phyloP scores from a whole-genome alignment of 2,113 vertebrate species.

The Macquaria australasica region DNA sequence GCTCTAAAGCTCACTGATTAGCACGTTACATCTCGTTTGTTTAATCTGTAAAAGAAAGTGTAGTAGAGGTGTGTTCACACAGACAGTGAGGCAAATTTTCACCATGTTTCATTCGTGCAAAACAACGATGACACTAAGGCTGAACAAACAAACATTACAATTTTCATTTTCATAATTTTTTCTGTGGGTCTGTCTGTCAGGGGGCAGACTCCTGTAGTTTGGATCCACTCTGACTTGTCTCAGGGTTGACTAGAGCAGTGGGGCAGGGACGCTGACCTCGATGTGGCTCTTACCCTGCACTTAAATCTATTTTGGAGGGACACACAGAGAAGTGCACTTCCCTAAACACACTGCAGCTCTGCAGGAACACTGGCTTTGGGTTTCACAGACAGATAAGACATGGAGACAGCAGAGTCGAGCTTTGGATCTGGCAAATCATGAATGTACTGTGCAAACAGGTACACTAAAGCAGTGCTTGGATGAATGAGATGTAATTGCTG shows the following conservation, averaged over 20 bases:
- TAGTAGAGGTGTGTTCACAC: too few relatives aligned
- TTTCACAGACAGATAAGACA: conserved; percentile 41
- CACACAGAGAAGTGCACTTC: conserved; percentile 54
- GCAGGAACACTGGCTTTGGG: conserved; percentile 26
- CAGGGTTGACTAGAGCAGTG: conserved; percentile 69
- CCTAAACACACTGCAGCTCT: conserved; percentile 54
- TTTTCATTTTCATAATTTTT: neutral
- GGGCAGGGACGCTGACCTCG: conserved; percentile 72
- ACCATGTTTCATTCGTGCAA: too few relatives aligned
- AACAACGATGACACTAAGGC: neutral
- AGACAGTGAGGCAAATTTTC: too few relatives aligned
- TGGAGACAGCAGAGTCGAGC: conserved; percentile 17
- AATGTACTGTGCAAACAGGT: conserved; percentile 15
- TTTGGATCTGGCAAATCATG: conserved; percentile 32
- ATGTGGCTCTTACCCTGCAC: conserved; percentile 80
- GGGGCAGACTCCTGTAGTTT: conserved; percentile 31
- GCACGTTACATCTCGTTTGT: too few relatives aligned
- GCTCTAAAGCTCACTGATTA: too few relatives aligned
- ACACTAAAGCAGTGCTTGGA: neutral
- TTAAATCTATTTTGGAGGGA: conserved; percentile 88
- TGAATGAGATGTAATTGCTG: neutral
- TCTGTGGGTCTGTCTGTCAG: neutral
- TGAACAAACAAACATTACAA: conserved; percentile 6
- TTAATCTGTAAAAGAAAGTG: too few relatives aligned
- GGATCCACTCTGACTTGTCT: conserved; percentile 46